phyloP scores from a whole-genome alignment of 1,140 invertebrate genomes.

The Oppia nitens region DNA sequence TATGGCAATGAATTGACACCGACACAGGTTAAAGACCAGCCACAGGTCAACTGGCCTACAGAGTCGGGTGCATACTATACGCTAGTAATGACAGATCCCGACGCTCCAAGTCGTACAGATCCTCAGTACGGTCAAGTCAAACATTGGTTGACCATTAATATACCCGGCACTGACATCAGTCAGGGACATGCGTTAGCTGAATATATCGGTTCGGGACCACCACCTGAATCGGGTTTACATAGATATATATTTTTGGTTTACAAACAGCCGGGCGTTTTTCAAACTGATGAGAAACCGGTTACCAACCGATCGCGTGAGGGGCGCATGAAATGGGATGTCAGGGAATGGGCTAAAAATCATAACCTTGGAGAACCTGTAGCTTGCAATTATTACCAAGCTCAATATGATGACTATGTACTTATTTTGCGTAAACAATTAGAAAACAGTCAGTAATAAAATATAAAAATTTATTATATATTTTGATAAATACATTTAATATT shows the following conservation, averaged over 20 bases:
- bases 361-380: slow-evolving; percentile 28
- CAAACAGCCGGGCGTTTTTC: too few relatives aligned
- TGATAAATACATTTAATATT: too few relatives aligned
- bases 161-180: slow-evolving; percentile 25
- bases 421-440: too few relatives aligned
- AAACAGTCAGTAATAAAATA: too few relatives aligned
- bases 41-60: slow-evolving; percentile 11
- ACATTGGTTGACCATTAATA: slow-evolving; percentile 29
- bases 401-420: slow-evolving; percentile 34
- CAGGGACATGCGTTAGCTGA: slow-evolving; percentile 24
- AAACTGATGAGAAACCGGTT: too few relatives aligned
- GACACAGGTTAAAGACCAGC: slow-evolving; percentile 20
- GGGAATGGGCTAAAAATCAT: slow-evolving; percentile 29
- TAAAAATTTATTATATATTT: too few relatives aligned
- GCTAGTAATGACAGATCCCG: slow-evolving; percentile 1
- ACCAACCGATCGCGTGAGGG: too few relatives aligned
- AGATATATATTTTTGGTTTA: too few relatives aligned
- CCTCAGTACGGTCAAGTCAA: slow-evolving; percentile 18
- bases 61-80: not conserved
- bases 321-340: slow-evolving; percentile 25
- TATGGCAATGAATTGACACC: slow-evolving; percentile 18
- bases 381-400: slow-evolving; percentile 32
- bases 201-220: slow-evolving; percentile 27
- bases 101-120: too few relatives aligned
- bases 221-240: slow-evolving; percentile 24